These are phyloP conservation scores for Emydocephalus ijimae DNA, from an alignment of 2,113 vertebrate species.

Conservation along the genomic window DNA sequence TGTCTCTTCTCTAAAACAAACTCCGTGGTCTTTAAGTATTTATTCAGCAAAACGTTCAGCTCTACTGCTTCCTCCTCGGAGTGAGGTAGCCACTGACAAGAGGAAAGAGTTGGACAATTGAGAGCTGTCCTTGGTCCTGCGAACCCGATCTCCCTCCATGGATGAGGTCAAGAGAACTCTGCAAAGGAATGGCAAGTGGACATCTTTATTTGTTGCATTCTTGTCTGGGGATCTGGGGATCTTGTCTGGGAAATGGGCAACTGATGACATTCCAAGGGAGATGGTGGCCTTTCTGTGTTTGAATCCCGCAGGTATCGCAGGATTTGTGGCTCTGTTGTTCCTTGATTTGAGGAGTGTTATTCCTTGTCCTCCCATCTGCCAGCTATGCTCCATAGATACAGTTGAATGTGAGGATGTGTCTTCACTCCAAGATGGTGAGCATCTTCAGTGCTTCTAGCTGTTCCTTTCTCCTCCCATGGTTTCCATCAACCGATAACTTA, in stretches of 20 bases:
- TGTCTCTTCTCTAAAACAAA: not conserved
- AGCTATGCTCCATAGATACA: not conserved
- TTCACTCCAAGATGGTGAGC: constrained; percentile 19
- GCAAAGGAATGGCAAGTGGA: constrained; percentile 9
- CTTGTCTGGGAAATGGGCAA: not conserved
- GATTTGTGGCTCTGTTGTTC: not conserved
- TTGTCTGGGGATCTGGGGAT: not conserved
- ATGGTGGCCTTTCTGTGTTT: not conserved
- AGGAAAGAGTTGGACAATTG: not conserved
- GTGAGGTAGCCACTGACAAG: not conserved
- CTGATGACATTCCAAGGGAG: not conserved
- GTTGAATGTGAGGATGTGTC: constrained; percentile 28
- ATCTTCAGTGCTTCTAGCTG: not conserved
- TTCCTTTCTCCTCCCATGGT: not conserved
- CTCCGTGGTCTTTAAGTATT: not conserved
- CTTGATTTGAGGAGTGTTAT: not conserved
- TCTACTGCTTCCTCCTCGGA: not conserved
- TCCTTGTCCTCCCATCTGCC: constrained; percentile 24
- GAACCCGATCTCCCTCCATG: not conserved
- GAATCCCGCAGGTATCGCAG: not conserved
- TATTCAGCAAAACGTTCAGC: not conserved
- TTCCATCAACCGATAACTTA: not conserved
- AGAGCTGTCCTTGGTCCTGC: not conserved
- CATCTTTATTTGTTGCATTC: not conserved
- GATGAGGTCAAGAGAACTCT: not conserved